Percentiles rank a stretch among this genome's conserved stretches.
These are phyloP conservation scores for Troilus luridus DNA, from an alignment of 2,888 invertebrate species.

Conservation along the genomic window DNA sequence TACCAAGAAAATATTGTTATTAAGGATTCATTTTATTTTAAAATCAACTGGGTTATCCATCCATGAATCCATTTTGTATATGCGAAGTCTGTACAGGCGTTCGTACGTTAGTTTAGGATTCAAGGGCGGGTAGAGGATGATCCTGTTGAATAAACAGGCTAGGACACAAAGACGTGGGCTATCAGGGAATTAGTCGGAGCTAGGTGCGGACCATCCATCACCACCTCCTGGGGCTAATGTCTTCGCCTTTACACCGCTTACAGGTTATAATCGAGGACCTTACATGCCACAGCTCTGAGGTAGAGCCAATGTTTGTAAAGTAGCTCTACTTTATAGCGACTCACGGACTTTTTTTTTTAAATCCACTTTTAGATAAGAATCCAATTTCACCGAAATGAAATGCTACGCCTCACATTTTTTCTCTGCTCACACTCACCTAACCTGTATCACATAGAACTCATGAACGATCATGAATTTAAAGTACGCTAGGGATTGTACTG, in stretches of 20 bases:
- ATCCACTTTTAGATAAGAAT: background rate
- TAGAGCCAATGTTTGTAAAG: constrained; percentile 25
- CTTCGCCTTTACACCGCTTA: constrained; percentile 12
- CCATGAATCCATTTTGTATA: too few relatives aligned
- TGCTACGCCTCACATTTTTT: too few relatives aligned
- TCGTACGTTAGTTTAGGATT: background rate
- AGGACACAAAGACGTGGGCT: background rate
- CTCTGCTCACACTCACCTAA: too few relatives aligned
- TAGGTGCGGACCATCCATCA: background rate
- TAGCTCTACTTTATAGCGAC: background rate
- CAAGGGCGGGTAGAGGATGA: background rate
- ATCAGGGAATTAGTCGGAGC: background rate
- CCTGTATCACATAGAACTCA: too few relatives aligned
- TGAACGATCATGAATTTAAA: too few relatives aligned
- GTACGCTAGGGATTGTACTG: too few relatives aligned
- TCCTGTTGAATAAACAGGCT: background rate
- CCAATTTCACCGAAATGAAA: background rate
- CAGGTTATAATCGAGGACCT: background rate
- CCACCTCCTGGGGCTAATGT: background rate
- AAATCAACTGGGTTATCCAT: too few relatives aligned
- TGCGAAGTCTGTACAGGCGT: too few relatives aligned
- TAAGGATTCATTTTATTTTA: too few relatives aligned
- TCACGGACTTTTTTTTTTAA: background rate
- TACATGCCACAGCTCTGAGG: background rate
- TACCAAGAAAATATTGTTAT: too few relatives aligned